Base-by-base conservation (phyloP, 2,888 invertebrate genomes). In the Chydorus sphaericus region DNA sequence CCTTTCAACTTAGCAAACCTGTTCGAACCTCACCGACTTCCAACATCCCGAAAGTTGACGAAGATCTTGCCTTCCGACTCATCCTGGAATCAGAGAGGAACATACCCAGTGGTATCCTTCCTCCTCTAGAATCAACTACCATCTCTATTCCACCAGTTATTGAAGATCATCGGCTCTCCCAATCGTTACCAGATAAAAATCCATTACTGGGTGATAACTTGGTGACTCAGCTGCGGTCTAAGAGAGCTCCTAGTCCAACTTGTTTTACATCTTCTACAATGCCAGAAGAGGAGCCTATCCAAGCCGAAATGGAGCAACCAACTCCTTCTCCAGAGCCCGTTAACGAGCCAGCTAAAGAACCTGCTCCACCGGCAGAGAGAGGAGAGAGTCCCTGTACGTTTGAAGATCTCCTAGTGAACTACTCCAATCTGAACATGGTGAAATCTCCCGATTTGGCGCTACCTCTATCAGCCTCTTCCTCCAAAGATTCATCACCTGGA, bases 51-150 rank as follows among this genome's bases (percentile, higher is more conserved):
- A 48, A 31, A n/a, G 23, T 55, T n/a, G 55, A 55, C 36, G 55
- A 55, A 28, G 55, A 55, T 14, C 26, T 55, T 14, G 55, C 55
- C 11, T 55, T 55, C 33, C 48, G 49, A 3, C 31, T 55, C 30
- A 55, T 55, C 14, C 23, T 55, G 6, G 52, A 52, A 23, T 52
- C 52, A n/a, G 48, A 48, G n/a, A 49, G 36, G 8, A 55, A 29
- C 26, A 48, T 28, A 39, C 55, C 48, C 6, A 48, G 36, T n/a
- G 36, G 48, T 26, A 36, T 26, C 20, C 33, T 23, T 4, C 26
- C 44, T 14, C 20, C 11, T 3, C 28, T 44, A 16, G 23, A 20
- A 23, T 44, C 44, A 14, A 23, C 44, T 6, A 10, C 48, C 14
- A 28, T 26, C 8, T n/a, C 28, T 5, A 37, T 33, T 14, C 33